Conservation (phyloP, 2,797 vertebrate species). For the Bradypodion ventrale region DNA sequence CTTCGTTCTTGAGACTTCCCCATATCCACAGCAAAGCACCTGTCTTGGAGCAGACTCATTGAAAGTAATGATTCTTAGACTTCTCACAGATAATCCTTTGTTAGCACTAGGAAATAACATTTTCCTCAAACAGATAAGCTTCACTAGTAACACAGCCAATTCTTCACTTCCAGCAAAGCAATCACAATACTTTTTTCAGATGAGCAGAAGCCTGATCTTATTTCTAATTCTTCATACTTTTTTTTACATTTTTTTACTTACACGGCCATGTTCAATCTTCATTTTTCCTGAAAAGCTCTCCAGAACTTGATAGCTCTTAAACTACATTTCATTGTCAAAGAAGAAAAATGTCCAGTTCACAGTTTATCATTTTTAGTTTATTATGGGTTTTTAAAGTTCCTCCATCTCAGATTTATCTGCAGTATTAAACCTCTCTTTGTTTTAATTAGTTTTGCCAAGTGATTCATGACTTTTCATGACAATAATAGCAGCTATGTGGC, state of each 20-base stretch:
- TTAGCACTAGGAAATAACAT: not conserved
- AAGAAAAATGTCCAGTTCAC: constrained; percentile 12
- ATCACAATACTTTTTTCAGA: constrained; percentile 5
- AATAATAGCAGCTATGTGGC: constrained; percentile 5
- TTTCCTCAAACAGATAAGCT: not conserved
- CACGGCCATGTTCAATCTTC: constrained; percentile 3
- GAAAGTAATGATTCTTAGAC: not conserved
- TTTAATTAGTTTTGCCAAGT: constrained; percentile 36
- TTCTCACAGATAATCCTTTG: not conserved
- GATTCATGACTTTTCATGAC: constrained; percentile 32
- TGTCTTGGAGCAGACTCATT: not conserved
- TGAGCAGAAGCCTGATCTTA: not conserved
- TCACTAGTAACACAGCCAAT: not conserved
- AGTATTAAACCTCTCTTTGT: constrained; percentile 32
- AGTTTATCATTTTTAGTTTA: constrained; percentile 3
- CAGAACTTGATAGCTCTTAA: constrained; percentile 5
- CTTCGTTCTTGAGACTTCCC: not conserved
- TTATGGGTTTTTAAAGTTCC: not conserved
- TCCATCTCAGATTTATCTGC: constrained; percentile 27
- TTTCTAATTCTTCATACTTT: not conserved
- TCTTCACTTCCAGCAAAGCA: not conserved
- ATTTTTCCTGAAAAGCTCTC: constrained; percentile 1
- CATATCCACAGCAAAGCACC: not conserved
- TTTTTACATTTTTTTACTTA: too few relatives aligned
- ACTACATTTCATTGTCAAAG: not conserved